Evolutionary conservation across 1,140 invertebrate genomes (phyloP).

Genomic region (Lutraria rhynchaena): DNA sequence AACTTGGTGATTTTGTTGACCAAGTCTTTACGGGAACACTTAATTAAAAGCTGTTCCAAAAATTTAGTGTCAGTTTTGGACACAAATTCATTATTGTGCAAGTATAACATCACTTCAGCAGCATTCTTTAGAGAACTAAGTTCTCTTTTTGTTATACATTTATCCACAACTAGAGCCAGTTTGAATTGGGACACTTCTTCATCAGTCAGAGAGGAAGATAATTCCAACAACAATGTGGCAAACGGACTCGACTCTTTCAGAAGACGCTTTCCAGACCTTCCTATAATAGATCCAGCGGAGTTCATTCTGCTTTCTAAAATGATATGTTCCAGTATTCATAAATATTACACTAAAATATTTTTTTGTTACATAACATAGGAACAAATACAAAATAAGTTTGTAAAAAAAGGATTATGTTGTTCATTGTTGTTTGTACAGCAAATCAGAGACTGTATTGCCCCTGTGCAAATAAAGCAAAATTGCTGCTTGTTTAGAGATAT

Average conservation of each 20-base stretch:
- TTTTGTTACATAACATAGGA: no score
- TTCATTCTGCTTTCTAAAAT: no score
- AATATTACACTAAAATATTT: no score
- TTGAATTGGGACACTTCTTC: conserved; percentile 4
- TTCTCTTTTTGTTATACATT: not conserved
- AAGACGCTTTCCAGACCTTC: not conserved
- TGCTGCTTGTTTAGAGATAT: no score
- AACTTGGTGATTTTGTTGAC: not conserved
- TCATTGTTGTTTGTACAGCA: no score
- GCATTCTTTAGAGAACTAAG: conserved; percentile 3
- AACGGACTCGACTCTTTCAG: conserved; percentile 15
- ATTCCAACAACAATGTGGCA: conserved; percentile 7
- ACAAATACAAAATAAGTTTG: no score
- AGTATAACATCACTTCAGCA: not conserved
- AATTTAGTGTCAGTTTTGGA: conserved; percentile 5
- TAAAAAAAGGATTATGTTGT: no score
- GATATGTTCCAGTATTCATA: no score
- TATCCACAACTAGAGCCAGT: not conserved
- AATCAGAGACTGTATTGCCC: no score
- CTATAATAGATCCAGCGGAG: no score
- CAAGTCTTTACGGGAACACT: conserved; percentile 20
- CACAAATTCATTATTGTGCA: not conserved
- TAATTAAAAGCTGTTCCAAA: conserved; percentile 10
- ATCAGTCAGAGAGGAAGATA: not conserved
- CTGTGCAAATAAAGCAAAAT: no score